Evolutionary conservation across 2,888 invertebrate species (phyloP), one percentile per base, ranked within the genome.

Genomic region (Villa cingulata): DNA sequence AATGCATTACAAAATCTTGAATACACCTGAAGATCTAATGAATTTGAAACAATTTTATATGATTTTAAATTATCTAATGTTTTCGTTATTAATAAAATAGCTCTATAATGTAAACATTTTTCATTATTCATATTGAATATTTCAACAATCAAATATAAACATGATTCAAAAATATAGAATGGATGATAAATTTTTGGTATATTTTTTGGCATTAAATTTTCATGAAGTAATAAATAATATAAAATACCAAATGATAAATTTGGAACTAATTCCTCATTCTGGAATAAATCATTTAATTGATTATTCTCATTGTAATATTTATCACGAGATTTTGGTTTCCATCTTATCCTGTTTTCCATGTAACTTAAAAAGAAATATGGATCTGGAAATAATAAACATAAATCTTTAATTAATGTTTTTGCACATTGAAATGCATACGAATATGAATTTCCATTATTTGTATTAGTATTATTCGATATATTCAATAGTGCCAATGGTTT

Each of bases 401-500:
- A 65, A 48, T 72, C 72, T 54, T 63, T 57, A 10, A 79, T 62
- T 7, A 83, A 64, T 29, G 65, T 70, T 52, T 72, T 70, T 34
- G 76, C 75, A 54, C 74, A 70, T 44, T 72, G 64, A 57, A 78
- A 68, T 2, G 73, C 72, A 60, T 76, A 76, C 58, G 75, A 75
- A 53, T 74, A 75, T 3, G n/a, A n/a, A n/a, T n/a, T n/a, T n/a
- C n/a, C n/a, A n/a, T 73, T 72, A 37, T 63, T 63, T 46, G 68
- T 70, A 40, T 71, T n/a, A n/a, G n/a, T n/a, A n/a, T n/a, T n/a
- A n/a, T n/a, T n/a, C 2, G 51, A 74, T 55, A 86, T 62, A 65
- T 86, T 80, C 46, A 87, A 68, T 60, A 75, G 77, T 27, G 80
- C 75, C 16, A 89, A 64, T 6, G 89, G 89, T 60, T 77, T 78